Percentiles rank a stretch among this genome's conserved stretches.
Evolutionary conservation across 2,888 invertebrate genomes (phyloP).

Genomic region (Gerris lacustris): DNA sequence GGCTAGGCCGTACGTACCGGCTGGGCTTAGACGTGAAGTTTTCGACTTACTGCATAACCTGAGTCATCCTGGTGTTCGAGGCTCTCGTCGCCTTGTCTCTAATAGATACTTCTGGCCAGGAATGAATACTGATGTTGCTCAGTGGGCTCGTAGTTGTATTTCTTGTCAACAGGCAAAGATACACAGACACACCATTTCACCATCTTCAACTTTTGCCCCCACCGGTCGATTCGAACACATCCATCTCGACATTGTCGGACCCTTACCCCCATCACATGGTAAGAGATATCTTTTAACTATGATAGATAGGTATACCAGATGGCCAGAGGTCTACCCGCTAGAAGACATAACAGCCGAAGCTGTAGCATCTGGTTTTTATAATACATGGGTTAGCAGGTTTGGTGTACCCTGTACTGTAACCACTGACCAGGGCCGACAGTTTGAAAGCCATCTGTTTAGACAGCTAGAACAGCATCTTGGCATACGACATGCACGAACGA

Average conservation of each 20-base stretch:
- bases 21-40: conserved; percentile 14
- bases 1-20: conserved; percentile 21
- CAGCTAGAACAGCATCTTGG: conserved; percentile 28
- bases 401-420: conserved; percentile 35
- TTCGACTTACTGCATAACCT: conserved; percentile 29
- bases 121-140: conserved; percentile 33
- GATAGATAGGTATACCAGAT: conserved; percentile 35
- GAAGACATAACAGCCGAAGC: conserved; percentile 35
- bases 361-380: conserved; percentile 19
- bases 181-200: conserved; percentile 31
- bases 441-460: conserved; percentile 33
- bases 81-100: conserved; percentile 31
- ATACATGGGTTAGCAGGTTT: conserved; percentile 36
- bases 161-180: conserved; percentile 35
- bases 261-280: conserved; percentile 17
- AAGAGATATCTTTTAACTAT: conserved; percentile 33
- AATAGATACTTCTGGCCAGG: conserved; percentile 36
- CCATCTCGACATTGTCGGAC: too few species aligned
- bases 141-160: conserved; percentile 33
- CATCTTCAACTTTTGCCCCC: conserved; percentile 28
- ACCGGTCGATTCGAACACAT: conserved; percentile 33
- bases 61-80: conserved; percentile 29
- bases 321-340: conserved; percentile 35
- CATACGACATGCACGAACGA: conserved; percentile 28
- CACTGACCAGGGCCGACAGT: conserved; percentile 36